A percentile compares a stretch with the other conserved stretches of the same genome.
These are phyloP conservation scores for Psephotus haematonotus DNA, from an alignment of 2,113 vertebrate species.

Conservation along the genomic window DNA sequence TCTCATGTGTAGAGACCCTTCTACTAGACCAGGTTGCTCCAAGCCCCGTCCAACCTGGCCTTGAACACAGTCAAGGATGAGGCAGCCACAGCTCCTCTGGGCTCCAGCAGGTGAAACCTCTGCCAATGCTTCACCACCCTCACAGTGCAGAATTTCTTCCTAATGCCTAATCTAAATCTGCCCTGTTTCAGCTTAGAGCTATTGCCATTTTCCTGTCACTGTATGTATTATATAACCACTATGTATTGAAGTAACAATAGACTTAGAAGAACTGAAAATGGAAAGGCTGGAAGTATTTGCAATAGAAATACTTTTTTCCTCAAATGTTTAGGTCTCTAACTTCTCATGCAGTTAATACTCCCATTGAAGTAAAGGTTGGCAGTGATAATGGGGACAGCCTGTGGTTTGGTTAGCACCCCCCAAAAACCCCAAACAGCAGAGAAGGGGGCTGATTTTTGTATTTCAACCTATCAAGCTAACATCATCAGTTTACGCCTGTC, in stretches of 20 bases:
- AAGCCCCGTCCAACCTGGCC: background rate
- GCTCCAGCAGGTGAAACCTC: background rate
- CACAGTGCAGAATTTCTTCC: background rate
- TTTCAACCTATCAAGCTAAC: background rate
- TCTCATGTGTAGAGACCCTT: background rate
- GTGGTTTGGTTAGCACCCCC: background rate
- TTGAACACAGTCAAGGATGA: background rate
- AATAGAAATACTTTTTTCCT: background rate
- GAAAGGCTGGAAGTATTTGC: background rate
- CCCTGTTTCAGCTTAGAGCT: background rate
- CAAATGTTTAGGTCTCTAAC: background rate
- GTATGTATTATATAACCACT: background rate
- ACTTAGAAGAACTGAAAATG: background rate
- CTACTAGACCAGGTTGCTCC: background rate
- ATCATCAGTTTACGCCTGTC: background rate
- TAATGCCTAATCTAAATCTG: background rate
- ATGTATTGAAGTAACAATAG: background rate
- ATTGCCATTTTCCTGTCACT: background rate
- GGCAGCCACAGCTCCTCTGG: background rate
- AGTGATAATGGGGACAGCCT: background rate
- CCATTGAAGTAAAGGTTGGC: background rate
- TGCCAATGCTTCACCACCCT: background rate
- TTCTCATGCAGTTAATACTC: background rate
- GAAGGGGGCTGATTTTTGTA: background rate
- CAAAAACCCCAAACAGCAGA: background rate